Evolutionary conservation across 1,140 invertebrate species (phyloP), one percentile per base, ranked within the genome.

Genomic region (Bursaphelenchus mucronatus): DNA sequence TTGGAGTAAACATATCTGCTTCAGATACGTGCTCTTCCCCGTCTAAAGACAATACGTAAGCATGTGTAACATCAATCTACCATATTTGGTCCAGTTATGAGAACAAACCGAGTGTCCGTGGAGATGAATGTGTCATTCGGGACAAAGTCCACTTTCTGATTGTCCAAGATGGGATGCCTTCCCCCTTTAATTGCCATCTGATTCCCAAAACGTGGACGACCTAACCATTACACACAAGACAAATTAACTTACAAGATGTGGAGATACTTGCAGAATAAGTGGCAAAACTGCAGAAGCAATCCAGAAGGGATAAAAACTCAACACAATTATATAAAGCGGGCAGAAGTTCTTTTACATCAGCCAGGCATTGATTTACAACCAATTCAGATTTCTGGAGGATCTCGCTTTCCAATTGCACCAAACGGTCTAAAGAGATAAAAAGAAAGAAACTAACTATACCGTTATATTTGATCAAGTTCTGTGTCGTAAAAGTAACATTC

Each of bases 1-100:
- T 84, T 95, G 91, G 15, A 94, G 82, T 19, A 92, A 81, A 47
- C 89, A 88, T 51, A 94, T 86, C 84, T 94, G 90, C 70, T 90
- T 88, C 9, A 96, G 87, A 75, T 91, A 94, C 52, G 92, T 90
- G 56, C 89, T 91, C 84, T 96, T 97, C 19, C 93, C 93, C 73
- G 90, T 89, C 89, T 85, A 66, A 50, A 71, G 56, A 41, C 13
- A 64, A 51, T 39, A 49, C 11, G 40, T 15, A 30, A 63, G 17
- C 17, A 11, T 11, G 11, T 52, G 1, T 55, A 49, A 15, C 39
- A 8, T 13, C 15, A 39, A 64, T 11, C 47, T 68, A 73, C 70
- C 72, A 74, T 74, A 55, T 74, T 74, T 39, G 72, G 72, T 4
- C 72, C 72, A 30, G 72, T 72, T 41, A 74, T 76, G 11, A 74